Evolutionary conservation across 2,888 invertebrate species (phyloP).

Genomic region (Spodoptera exigua): DNA sequence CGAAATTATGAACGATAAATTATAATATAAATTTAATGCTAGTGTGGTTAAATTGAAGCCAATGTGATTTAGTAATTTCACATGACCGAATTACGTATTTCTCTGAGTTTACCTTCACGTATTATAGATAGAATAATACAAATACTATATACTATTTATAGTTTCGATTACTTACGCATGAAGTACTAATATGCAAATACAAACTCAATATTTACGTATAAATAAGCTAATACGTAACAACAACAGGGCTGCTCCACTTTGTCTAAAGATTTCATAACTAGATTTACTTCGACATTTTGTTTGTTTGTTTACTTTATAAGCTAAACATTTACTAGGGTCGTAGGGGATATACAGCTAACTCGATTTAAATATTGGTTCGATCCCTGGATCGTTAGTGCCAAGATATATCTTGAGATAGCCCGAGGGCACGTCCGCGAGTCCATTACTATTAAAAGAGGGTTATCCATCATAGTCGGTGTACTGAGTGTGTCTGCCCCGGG

Average conservation of each 20-base stretch:
- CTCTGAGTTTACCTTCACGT: too few relatives aligned
- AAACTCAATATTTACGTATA: slow-evolving; percentile 17
- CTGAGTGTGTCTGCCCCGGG: slow-evolving; percentile 25
- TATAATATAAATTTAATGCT: too few relatives aligned
- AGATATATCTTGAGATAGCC: slow-evolving; percentile 52
- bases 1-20: too few relatives aligned
- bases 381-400: slow-evolving; percentile 45
- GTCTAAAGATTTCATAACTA: slow-evolving; percentile 23
- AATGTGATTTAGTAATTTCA: too few relatives aligned
- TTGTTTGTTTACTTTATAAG: slow-evolving; percentile 32
- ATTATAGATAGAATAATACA: too few relatives aligned
- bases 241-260: slow-evolving; percentile 1
- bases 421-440: slow-evolving; percentile 36
- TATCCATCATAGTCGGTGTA: slow-evolving; percentile 54
- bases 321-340: slow-evolving; percentile 23
- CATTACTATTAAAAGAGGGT: slow-evolving; percentile 60
- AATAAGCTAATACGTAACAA: slow-evolving; percentile 17
- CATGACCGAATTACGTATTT: too few relatives aligned
- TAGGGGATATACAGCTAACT: slow-evolving; percentile 13
- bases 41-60: too few relatives aligned
- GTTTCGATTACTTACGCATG: too few relatives aligned
- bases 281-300: slow-evolving; percentile 33
- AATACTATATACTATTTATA: too few relatives aligned
- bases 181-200: slow-evolving; percentile 5
- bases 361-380: slow-evolving; percentile 46